phyloP scores from a whole-genome alignment of 2,888 invertebrate genomes.

The Melanargia galathea region DNA sequence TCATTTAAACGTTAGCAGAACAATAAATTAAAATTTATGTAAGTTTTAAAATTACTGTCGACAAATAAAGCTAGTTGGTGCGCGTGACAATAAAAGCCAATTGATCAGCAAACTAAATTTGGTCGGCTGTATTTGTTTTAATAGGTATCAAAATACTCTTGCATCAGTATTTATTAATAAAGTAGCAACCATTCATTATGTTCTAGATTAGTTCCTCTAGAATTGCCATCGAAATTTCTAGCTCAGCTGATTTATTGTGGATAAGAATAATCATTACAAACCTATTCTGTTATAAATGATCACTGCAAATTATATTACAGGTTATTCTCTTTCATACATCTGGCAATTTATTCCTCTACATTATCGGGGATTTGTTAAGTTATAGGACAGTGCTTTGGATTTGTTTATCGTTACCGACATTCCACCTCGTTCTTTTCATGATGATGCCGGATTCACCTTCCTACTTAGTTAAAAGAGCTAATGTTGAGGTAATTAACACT shows the following conservation, averaged over 20 bases:
- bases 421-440: constrained; percentile 71
- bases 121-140: too few species aligned
- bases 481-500: constrained; percentile 59
- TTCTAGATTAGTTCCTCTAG: too few species aligned
- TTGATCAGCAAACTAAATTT: too few species aligned
- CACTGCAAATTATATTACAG: constrained; percentile 46
- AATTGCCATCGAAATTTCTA: too few species aligned
- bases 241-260: background rate
- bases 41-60: too few species aligned
- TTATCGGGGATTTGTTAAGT: constrained; percentile 72
- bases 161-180: too few species aligned
- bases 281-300: background rate
- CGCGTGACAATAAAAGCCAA: too few species aligned
- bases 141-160: too few species aligned
- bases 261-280: background rate
- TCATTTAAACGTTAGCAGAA: too few species aligned
- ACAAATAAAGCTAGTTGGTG: too few species aligned
- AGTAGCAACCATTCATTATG: too few species aligned
- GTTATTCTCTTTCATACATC: constrained; percentile 68
- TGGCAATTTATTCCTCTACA: constrained; percentile 75
- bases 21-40: too few species aligned
- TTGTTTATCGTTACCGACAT: constrained; percentile 70
- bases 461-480: constrained; percentile 66
- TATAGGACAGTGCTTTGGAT: constrained; percentile 78
- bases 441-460: constrained; percentile 85